Conservation (phyloP, 2,113 vertebrate genomes). For the Saguinus midas region DNA sequence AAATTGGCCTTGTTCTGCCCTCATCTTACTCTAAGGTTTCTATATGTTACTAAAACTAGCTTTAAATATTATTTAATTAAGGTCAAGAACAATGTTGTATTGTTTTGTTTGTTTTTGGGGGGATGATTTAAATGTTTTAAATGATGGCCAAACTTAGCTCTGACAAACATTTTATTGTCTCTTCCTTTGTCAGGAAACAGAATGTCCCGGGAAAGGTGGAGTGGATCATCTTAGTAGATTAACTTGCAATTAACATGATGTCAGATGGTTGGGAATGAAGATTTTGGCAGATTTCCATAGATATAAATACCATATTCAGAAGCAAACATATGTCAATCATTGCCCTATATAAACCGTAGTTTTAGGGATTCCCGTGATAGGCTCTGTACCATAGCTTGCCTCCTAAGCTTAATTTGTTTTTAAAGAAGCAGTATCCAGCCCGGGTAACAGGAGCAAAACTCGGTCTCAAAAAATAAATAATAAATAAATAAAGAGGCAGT, state of each 20-base stretch:
- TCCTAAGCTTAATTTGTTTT: not conserved
- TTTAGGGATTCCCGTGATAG: not conserved
- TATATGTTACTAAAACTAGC: not conserved
- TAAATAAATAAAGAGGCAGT: not conserved
- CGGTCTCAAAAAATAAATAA: too few relatives aligned
- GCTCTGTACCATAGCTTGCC: not conserved
- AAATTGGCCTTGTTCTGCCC: not conserved
- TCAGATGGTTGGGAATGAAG: not conserved
- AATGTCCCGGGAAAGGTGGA: not conserved
- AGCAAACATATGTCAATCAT: not conserved
- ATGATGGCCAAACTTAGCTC: not conserved
- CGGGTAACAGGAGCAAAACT: too few relatives aligned
- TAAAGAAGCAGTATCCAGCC: not conserved
- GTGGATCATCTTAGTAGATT: not conserved
- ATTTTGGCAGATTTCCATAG: not conserved
- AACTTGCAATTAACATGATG: not conserved
- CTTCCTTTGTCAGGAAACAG: not conserved
- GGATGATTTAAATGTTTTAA: not conserved
- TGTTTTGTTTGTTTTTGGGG: not conserved
- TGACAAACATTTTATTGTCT: not conserved
- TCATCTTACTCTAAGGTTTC: not conserved
- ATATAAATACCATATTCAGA: not conserved
- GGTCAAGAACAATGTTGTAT: not conserved
- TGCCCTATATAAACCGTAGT: not conserved
- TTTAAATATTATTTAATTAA: not conserved